Evolutionary conservation across 2,113 vertebrate genomes (phyloP), one percentile per base, ranked within the genome.

Genomic region (Nicator chloris): DNA sequence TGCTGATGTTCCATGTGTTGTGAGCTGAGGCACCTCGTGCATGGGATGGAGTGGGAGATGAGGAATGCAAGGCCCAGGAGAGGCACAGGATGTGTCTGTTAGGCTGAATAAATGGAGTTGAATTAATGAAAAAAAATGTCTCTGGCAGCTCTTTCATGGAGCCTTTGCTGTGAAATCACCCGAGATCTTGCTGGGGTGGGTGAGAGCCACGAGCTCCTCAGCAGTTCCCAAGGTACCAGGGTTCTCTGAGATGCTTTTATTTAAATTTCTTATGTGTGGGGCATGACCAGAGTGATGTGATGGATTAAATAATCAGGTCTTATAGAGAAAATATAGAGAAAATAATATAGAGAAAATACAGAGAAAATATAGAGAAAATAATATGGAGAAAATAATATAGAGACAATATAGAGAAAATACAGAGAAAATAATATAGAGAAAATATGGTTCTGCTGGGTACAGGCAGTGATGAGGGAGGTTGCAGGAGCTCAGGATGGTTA

Each of bases 241-340:
- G 77, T 64, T 59, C 72, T 80, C 26, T 72, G 15, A 81, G 57
- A 33, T 9, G 53, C 39, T 28, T 61, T 70, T 71, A 19, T 86
- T 95, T 47, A 50, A 80, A 82, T 40, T 13, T 51, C 53, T 56
- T 80, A 86, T 4, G 4, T 6, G 64, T 47, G 82, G 63, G 44
- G 63, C 59, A 61, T 4, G 84, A 70, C 90, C 10, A 39, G 95
- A 91, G 93, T 63, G 49, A 77, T 49, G 86, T 4, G 22, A n/a
- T 6, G 80, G 95, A 90, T 92, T 93, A 97, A 97, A 96, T 95
- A 97, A 97, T 92, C 90, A 63, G 96, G 95, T 92, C 95, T 96
- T 64, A 28, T 1, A 61, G 69, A 63, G 20, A 23, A 33, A 56
- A 56, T n/a, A 53, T 0, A 57, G 31, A 33, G 5, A n/a, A 57